Evolutionary conservation across 2,113 vertebrate species (phyloP).

Genomic region (Coryphaenoides rupestris): DNA sequence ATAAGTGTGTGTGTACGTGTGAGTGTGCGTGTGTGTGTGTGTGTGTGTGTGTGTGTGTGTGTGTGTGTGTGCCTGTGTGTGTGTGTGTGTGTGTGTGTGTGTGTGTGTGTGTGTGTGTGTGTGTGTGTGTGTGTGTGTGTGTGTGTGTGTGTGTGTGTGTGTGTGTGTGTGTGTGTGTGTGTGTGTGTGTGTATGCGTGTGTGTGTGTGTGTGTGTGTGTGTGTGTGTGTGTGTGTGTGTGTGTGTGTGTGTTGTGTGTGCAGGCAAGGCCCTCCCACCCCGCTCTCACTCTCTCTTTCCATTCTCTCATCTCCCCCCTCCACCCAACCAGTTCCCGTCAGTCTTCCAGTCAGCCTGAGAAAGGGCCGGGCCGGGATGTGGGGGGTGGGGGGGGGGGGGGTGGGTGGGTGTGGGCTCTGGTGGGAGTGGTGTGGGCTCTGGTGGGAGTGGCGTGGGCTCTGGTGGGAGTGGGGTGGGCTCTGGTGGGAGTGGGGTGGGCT

Average conservation of each 20-base stretch:
- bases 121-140: not conserved
- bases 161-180: not conserved
- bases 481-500: not conserved
- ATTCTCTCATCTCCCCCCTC: constrained; percentile 61
- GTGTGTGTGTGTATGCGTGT: not conserved
- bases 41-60: no score
- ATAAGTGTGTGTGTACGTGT: constrained; percentile 19
- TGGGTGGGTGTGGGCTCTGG: no score
- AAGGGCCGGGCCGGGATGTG: constrained; percentile 10
- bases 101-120: no score
- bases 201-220: not conserved
- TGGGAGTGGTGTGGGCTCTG: no score
- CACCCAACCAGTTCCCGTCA: constrained; percentile 29
- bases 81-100: no score
- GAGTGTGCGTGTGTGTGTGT: no score
- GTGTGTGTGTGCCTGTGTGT: no score
- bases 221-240: constrained; percentile 16
- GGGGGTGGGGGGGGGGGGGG: no score
- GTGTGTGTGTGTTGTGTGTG: no score
- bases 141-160: not conserved
- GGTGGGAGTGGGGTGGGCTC: not conserved
- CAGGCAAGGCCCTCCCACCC: constrained; percentile 27
- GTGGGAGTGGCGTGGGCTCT: no score
- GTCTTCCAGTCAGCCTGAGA: constrained; percentile 57
- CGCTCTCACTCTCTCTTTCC: constrained; percentile 58